Percentiles rank a stretch among this genome's conserved stretches.
Conservation (phyloP, 2,797 vertebrate genomes). For the Distichodus sexfasciatus region DNA sequence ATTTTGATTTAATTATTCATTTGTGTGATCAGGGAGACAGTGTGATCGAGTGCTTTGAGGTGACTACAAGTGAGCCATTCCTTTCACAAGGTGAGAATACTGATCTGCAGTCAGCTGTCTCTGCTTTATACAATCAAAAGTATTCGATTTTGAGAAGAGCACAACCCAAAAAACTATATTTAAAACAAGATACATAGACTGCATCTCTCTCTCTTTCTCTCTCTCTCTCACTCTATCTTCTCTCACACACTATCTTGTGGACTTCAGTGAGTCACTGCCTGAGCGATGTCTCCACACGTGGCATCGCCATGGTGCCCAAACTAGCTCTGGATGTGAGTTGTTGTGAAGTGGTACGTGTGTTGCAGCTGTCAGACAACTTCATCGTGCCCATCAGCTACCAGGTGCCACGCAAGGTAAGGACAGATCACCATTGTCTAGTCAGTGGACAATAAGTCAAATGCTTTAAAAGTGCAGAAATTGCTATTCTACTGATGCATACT, state of each 20-base stretch:
- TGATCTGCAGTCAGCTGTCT: rapidly evolving
- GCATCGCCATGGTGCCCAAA: constrained; percentile 80
- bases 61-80: constrained; percentile 67
- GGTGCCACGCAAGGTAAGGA: constrained; percentile 89
- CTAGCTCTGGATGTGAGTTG: constrained; percentile 78
- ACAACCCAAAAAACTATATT: too few relatives aligned
- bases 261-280: constrained; percentile 85
- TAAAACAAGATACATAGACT: neutral
- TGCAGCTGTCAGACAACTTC: constrained; percentile 85
- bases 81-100: constrained; percentile 79
- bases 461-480: too few relatives aligned
- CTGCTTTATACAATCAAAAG: neutral
- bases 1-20: neutral
- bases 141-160: neutral
- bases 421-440: neutral
- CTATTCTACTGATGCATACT: too few relatives aligned
- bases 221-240: neutral
- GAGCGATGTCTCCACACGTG: constrained; percentile 75
- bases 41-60: constrained; percentile 84
- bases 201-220: neutral
- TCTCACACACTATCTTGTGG: too few relatives aligned
- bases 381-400: constrained; percentile 86
- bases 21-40: constrained; percentile 79
- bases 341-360: constrained; percentile 86
- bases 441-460: too few relatives aligned